phyloP scores from a whole-genome alignment of 92 coral and sea anemone species.

The Palythoa grandiflora region DNA sequence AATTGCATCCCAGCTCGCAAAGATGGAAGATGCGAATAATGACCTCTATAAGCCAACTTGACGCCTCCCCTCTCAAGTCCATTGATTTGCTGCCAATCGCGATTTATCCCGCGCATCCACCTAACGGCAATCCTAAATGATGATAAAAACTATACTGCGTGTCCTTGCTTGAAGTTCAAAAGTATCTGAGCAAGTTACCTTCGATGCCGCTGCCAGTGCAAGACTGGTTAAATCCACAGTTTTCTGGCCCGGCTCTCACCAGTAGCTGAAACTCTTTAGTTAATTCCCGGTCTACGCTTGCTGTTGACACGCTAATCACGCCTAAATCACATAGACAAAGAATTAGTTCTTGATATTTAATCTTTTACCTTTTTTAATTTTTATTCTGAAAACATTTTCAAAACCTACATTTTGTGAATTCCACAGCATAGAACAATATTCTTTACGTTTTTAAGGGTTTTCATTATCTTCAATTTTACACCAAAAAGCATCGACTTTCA shows the following conservation, averaged over 20 bases:
- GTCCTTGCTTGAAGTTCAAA: neutral
- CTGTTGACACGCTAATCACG: conserved; percentile 63
- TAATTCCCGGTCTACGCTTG: conserved; percentile 81
- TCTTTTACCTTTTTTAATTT: neutral
- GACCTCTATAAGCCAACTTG: too few relatives aligned
- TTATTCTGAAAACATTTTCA: neutral
- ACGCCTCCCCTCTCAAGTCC: too few relatives aligned
- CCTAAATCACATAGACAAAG: conserved; percentile 54
- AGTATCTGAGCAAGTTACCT: neutral
- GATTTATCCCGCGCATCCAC: too few relatives aligned
- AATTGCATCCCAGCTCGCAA: too few relatives aligned
- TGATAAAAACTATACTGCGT: too few relatives aligned
- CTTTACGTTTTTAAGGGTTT: too few relatives aligned
- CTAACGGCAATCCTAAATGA: too few relatives aligned
- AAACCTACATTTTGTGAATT: neutral
- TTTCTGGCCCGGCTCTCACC: conserved; percentile 89
- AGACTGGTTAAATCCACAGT: conserved; percentile 82
- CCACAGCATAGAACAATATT: too few relatives aligned
- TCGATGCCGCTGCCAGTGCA: conserved; percentile 61
- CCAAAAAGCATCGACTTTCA: too few relatives aligned
- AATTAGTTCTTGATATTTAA: neutral
- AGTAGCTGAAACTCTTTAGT: conserved; percentile 68
- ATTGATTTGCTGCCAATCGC: too few relatives aligned
- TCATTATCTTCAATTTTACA: too few relatives aligned
- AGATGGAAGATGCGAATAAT: too few relatives aligned